Conservation (phyloP, 2,888 invertebrate genomes). For the Tipula vernalis region DNA sequence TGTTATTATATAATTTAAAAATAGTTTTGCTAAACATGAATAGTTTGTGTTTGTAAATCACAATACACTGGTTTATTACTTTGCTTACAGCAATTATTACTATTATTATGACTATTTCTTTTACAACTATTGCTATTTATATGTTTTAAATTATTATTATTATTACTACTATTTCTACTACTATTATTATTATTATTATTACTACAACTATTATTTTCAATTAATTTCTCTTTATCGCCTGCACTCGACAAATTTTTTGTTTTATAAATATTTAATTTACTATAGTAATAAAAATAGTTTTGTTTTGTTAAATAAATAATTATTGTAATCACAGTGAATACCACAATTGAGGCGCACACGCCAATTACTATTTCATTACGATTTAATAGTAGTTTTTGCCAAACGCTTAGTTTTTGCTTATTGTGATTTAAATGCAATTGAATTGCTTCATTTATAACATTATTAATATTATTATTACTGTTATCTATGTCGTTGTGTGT, state of each 20-base stretch:
- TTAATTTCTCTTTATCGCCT: neutral
- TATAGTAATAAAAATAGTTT: neutral
- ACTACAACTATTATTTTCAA: neutral
- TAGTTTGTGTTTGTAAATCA: neutral
- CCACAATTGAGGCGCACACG: neutral
- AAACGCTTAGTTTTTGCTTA: neutral
- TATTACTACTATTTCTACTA: conserved; percentile 6
- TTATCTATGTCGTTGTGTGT: neutral
- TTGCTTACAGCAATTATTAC: neutral
- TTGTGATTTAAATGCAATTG: neutral
- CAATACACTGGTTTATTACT: neutral
- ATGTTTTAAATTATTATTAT: neutral
- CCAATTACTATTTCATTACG: neutral
- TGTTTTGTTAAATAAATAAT: neutral
- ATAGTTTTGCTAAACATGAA: conserved; percentile 7
- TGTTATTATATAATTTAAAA: neutral
- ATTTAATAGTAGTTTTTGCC: neutral
- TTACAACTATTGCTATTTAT: neutral
- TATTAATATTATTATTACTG: neutral
- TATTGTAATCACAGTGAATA: neutral
- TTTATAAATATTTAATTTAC: neutral
- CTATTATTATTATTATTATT: conserved; percentile 7
- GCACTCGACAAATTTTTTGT: neutral
- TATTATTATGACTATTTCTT: neutral
- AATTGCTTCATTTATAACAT: neutral